Evolutionary conservation across 2,113 vertebrate genomes (phyloP).

Genomic region (Lycaon pictus): DNA sequence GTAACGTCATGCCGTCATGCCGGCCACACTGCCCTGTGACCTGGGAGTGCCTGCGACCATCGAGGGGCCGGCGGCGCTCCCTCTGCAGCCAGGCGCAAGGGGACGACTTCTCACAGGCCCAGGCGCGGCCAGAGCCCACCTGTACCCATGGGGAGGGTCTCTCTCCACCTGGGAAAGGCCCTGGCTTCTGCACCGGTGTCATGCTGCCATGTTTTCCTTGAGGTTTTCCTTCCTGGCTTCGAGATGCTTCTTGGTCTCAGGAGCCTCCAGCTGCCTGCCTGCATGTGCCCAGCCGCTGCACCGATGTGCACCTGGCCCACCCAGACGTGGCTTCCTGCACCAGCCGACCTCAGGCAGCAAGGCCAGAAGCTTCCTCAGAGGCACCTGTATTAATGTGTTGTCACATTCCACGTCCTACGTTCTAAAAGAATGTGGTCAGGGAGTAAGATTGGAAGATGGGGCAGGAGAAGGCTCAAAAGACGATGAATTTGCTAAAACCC

Average conservation of each 20-base stretch:
- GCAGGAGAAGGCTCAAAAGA: not conserved
- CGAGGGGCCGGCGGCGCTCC: not conserved
- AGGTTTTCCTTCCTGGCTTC: not conserved
- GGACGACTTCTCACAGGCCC: no score
- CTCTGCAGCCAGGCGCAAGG: not conserved
- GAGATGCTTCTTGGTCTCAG: not conserved
- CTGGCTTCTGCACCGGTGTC: fast-evolving
- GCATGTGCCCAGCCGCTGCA: not conserved
- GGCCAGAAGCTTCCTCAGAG: not conserved
- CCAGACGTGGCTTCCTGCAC: not conserved
- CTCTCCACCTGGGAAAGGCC: fast-evolving
- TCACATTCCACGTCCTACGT: fast-evolving
- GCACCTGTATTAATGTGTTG: not conserved
- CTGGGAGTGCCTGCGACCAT: not conserved
- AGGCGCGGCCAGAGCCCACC: not conserved
- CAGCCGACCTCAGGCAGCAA: no score
- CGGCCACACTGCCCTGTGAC: not conserved
- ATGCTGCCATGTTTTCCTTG: not conserved
- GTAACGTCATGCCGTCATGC: not conserved
- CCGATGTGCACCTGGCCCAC: fast-evolving
- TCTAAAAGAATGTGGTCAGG: not conserved
- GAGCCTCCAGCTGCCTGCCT: not conserved
- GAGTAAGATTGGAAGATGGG: not conserved
- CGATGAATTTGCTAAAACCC: not conserved
- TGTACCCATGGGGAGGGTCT: not conserved